Evolutionary conservation across 2,113 vertebrate genomes (phyloP).

Genomic region (Pungitius pungitius): DNA sequence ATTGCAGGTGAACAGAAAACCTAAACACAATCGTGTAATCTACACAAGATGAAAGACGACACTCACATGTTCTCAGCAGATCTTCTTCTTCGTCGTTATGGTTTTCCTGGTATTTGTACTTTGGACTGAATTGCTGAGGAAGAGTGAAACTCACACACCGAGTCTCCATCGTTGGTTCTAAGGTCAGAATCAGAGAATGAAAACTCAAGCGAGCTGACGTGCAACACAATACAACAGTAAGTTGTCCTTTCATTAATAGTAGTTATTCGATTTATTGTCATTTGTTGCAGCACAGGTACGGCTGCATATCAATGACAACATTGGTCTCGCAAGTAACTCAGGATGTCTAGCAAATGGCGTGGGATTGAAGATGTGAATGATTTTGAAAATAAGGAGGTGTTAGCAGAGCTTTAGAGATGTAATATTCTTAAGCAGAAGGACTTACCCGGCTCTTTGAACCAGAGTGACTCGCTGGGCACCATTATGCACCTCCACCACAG

Average conservation of each 20-base stretch:
- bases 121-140: conserved; percentile 88
- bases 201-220: not conserved
- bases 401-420: not conserved
- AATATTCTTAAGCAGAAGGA: not conserved
- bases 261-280: not conserved
- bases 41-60: not conserved
- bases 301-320: not conserved
- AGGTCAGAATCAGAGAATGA: conserved; percentile 24
- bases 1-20: not conserved
- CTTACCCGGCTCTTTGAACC: conserved; percentile 86
- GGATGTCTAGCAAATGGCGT: not conserved
- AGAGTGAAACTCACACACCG: conserved; percentile 89
- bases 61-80: conserved; percentile 92
- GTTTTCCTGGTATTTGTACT: conserved; percentile 83
- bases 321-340: not conserved
- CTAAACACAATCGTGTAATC: not conserved
- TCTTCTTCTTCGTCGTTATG: conserved; percentile 87
- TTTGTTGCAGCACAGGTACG: not conserved
- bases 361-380: not conserved
- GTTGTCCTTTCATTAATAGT: too few species aligned
- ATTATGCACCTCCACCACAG: conserved; percentile 93
- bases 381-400: not conserved
- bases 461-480: conserved; percentile 74
- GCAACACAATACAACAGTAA: not conserved
- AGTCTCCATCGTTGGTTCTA: conserved; percentile 83